Evolutionary conservation across 2,888 invertebrate species (phyloP).

Genomic region (Aplocera efformata): DNA sequence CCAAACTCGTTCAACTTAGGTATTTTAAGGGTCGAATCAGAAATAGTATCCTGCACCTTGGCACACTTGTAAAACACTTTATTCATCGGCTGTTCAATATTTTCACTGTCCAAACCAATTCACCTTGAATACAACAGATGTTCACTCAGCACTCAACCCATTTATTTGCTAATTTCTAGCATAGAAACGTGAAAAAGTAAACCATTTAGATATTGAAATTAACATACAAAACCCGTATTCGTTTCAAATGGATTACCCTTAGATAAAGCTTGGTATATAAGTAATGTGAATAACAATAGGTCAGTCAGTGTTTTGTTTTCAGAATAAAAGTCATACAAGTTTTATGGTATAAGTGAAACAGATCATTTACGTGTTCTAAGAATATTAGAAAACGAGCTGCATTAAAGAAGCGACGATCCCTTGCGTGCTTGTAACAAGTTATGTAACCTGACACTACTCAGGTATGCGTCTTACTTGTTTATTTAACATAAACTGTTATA

Average conservation of each 20-base stretch:
- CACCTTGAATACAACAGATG: background rate
- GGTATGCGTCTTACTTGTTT: slow-evolving; percentile 25
- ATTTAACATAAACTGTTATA: slow-evolving; percentile 11
- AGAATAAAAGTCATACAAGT: too few species aligned
- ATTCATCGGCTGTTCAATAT: background rate
- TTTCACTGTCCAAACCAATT: background rate
- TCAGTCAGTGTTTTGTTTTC: slow-evolving; percentile 17
- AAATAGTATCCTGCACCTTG: too few species aligned
- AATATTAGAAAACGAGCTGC: slow-evolving; percentile 38
- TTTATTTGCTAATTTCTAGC: slow-evolving; percentile 22
- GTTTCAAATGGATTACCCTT: slow-evolving; percentile 15
- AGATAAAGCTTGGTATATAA: slow-evolving; percentile 27
- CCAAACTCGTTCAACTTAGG: too few species aligned
- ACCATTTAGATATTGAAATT: slow-evolving; percentile 28
- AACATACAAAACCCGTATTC: slow-evolving; percentile 28
- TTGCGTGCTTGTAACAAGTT: slow-evolving; percentile 36
- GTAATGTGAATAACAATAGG: slow-evolving; percentile 14
- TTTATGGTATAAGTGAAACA: too few species aligned
- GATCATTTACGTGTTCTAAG: slow-evolving; percentile 9
- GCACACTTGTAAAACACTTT: too few species aligned
- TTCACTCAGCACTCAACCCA: slow-evolving; percentile 1
- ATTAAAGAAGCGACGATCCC: slow-evolving; percentile 36
- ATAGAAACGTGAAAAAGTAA: slow-evolving; percentile 14
- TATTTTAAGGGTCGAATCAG: too few species aligned
- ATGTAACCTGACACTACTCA: slow-evolving; percentile 26